Evolutionary conservation across 2,113 vertebrate genomes (phyloP), one percentile per base, ranked within the genome.

Genomic region (Puma concolor): DNA sequence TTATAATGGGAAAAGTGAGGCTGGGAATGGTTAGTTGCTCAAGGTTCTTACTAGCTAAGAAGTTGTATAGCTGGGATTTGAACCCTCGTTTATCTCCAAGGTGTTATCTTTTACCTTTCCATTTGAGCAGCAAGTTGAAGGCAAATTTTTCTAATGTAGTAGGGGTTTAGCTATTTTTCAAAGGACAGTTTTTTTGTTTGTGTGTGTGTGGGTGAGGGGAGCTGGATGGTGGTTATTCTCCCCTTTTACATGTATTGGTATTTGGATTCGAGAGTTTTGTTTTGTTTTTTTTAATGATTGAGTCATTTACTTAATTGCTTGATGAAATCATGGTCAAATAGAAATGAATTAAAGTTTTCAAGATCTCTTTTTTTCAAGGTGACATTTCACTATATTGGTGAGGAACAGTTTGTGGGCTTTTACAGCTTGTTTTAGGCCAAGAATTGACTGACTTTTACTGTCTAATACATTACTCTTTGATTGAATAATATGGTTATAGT

Each of bases 401-500:
- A 63, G 44, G 76, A 97, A 84, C 38, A 91, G 69, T 95, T 96
- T 83, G 29, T 97, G 84, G 88, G 27, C 38, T 97, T 96, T 94
- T 93, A 79, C 19, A 88, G n/a, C 29, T 92, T 92, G 21, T 91
- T 94, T 96, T 96, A 97, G 94, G 50, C 17, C 72, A 96, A 89
- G 57, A 69, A 81, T 89, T 92, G 76, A 91, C 84, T 96, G 96
- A 79, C 72, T 69, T 94, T 95, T 95, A 57, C 77, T 93, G 54
- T 95, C 38, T 92, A 67, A 79, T 95, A 92, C 29, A 80, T 96
- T 87, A 88, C 41, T 95, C 52, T 85, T 95, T 90, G 86, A 82
- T 88, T 94, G 91, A 92, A 94, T 92, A 88, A 95, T 94, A 89
- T 72, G 41, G 57, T 82, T 82, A n/a, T 80, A 97, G 91, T 90